phyloP scores from a whole-genome alignment of 2,797 vertebrate species.

The Argyrosomus regius region DNA sequence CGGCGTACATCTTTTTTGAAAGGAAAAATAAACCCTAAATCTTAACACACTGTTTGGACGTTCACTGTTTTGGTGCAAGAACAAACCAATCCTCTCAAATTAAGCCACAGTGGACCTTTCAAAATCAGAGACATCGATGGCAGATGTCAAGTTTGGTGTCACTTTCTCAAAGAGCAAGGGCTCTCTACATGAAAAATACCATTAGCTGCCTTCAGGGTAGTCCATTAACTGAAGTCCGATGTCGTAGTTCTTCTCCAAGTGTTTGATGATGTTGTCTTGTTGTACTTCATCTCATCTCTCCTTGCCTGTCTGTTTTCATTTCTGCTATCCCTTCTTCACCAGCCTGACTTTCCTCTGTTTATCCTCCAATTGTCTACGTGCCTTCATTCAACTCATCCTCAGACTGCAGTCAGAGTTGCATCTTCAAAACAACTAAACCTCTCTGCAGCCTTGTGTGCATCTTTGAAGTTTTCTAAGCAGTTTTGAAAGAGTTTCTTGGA shows the following conservation, averaged over 20 bases:
- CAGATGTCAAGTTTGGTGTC: conserved; percentile 1
- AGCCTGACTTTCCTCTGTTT: conserved; percentile 44
- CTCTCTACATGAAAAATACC: background rate
- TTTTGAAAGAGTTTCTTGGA: conserved; percentile 28
- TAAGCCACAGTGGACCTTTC: background rate
- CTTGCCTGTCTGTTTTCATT: conserved; percentile 63
- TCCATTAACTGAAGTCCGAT: background rate
- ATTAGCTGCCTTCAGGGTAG: background rate
- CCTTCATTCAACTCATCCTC: conserved; percentile 32
- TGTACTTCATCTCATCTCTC: conserved; percentile 39
- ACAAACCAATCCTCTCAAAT: background rate
- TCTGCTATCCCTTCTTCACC: conserved; percentile 28
- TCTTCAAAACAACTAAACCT: conserved; percentile 49
- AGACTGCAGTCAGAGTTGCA: conserved; percentile 23
- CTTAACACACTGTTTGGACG: background rate
- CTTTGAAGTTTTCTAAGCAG: conserved; percentile 11
- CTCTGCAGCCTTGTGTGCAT: background rate
- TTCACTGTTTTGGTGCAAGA: background rate
- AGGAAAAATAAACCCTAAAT: background rate
- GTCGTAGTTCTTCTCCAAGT: conserved; percentile 15
- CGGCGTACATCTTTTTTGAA: background rate
- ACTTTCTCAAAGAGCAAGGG: conserved; percentile 6
- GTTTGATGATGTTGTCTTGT: conserved; percentile 56
- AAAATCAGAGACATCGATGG: background rate
- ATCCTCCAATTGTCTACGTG: conserved; percentile 31